These are phyloP conservation scores for Drosophila tristis DNA, from an alignment of 1,140 invertebrate genomes.

Conservation along the genomic window DNA sequence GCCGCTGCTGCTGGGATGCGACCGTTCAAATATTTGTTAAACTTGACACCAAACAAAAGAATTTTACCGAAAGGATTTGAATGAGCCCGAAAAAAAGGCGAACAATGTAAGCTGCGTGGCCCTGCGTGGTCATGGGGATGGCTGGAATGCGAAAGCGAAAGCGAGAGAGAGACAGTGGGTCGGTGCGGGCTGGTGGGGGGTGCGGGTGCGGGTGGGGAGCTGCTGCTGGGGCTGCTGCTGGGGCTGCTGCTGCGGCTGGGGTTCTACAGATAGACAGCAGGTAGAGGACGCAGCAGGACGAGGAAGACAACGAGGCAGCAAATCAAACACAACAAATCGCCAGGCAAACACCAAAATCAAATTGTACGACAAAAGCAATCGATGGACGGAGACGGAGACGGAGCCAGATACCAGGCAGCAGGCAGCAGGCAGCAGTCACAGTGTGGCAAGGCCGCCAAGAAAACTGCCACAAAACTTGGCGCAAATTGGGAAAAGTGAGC, in stretches of 20 bases:
- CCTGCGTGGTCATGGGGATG: constrained; percentile 25
- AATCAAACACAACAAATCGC: constrained; percentile 80
- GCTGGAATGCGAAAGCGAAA: constrained; percentile 57
- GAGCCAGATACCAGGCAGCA: neutral
- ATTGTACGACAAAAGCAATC: constrained; percentile 69
- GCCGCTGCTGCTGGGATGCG: no score
- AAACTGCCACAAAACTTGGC: no score
- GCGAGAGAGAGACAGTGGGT: neutral
- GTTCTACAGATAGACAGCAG: constrained; percentile 1
- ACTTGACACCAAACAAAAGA: constrained; percentile 84
- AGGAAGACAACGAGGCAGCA: constrained; percentile 51
- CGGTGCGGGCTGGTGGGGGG: neutral
- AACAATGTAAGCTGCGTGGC: constrained; percentile 73
- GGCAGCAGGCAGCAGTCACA: neutral
- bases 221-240: neutral
- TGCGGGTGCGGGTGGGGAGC: neutral
- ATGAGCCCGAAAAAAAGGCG: constrained; percentile 61
- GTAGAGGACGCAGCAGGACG: constrained; percentile 5
- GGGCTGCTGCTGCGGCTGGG: neutral
- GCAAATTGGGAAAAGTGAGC: no score
- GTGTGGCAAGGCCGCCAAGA: neutral
- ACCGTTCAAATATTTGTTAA: constrained; percentile 77
- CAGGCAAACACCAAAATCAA: constrained; percentile 76
- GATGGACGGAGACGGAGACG: constrained; percentile 1
- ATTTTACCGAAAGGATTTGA: constrained; percentile 83